Base-by-base conservation (phyloP, 2,888 invertebrate species). In the Machimus rusticus region DNA sequence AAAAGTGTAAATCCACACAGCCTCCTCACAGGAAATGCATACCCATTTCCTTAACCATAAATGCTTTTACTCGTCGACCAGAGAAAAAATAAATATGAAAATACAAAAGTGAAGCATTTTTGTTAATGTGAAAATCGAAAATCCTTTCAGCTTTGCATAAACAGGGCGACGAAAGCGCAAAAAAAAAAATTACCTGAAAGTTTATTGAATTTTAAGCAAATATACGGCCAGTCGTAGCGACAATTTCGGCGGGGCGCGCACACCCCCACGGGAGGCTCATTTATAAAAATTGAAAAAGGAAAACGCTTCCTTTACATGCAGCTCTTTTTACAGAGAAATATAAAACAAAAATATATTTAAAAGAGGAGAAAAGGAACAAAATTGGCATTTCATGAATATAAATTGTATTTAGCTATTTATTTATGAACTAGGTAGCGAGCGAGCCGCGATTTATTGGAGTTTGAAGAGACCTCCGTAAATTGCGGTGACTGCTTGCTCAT, bases 141-240 rank as follows among this genome's bases (percentile, higher is more conserved):
- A 79, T 79, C 79, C 79, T 79, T 79, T 79, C 79, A 79, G 79
- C 79, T 79, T 79, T 79, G 79, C 79, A 79, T 79, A 79, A 79
- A 79, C 79, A 79, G 79, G 79, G 28, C 79, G n/a, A 16, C 28
- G 51, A 51, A 51, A 79, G 31, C 14, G 51, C 78, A 39, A 79
- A 79, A 37, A 34, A 34, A 39, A 55, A 79, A 79, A 79, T 79
- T 51, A 79, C 79, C 79, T 79, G 79, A 79, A 79, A 79, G 79
- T 79, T 79, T 79, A 79, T 79, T 79, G 79, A 51, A 79, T 79
- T 79, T 79, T 79, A 79, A 79, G 79, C 79, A 79, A 79, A 79
- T 51, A 51, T 46, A 28, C 66, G 55, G 28, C 23, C 51, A n/a
- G 28, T 46, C 51, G 51, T 9, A 39, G 28, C 51, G 79, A 79